Evolutionary conservation across 1,140 invertebrate genomes (phyloP).

Genomic region (Lucilia cuprina): DNA sequence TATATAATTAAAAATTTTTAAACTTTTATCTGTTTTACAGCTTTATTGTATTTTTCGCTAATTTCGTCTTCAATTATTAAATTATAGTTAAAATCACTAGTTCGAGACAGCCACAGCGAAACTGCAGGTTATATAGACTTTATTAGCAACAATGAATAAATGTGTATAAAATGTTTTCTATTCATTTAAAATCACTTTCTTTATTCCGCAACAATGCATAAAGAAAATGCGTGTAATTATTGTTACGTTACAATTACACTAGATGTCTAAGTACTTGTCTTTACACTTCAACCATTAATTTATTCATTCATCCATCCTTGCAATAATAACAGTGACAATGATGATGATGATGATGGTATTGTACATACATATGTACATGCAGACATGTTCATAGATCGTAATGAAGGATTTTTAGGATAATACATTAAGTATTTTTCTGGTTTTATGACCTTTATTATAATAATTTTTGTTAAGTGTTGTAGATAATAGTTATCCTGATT

Average conservation of each 20-base stretch:
- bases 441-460: background rate
- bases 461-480: too few relatives aligned
- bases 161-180: background rate
- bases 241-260: background rate
- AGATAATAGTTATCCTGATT: too few relatives aligned
- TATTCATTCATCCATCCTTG: background rate
- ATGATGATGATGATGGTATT: too few relatives aligned
- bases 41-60: too few relatives aligned
- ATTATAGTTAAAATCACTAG: too few relatives aligned
- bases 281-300: background rate
- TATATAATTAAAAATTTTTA: too few relatives aligned
- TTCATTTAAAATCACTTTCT: background rate
- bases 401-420: background rate
- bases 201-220: background rate
- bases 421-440: background rate
- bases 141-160: background rate
- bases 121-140: too few relatives aligned
- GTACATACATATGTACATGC: too few relatives aligned
- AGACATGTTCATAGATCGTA: background rate
- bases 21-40: too few relatives aligned
- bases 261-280: background rate
- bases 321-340: background rate
- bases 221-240: slow-evolving; percentile 3
- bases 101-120: too few relatives aligned
- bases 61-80: too few relatives aligned